Conservation (phyloP, 2,797 vertebrate species). For the Thamnophis elegans region DNA sequence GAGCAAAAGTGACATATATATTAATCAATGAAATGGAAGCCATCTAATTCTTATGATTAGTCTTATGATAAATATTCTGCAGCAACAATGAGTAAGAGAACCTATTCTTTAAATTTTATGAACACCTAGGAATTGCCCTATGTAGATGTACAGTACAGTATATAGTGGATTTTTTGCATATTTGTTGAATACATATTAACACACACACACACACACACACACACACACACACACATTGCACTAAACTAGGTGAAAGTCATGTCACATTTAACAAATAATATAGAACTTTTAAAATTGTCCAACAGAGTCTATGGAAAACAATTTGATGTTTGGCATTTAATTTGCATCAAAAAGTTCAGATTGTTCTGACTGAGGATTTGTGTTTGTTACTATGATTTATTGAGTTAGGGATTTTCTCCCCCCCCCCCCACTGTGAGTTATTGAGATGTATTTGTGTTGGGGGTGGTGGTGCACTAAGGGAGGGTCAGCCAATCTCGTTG, state of each 20-base stretch:
- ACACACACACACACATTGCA: not conserved
- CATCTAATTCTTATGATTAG: conserved; percentile 1
- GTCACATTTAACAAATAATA: not conserved
- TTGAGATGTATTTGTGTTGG: too few species aligned
- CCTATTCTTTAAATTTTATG: not conserved
- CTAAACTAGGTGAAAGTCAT: not conserved
- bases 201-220: not conserved
- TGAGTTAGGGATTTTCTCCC: too few species aligned
- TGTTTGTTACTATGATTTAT: too few species aligned
- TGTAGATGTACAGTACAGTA: not conserved
- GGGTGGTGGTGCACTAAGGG: too few species aligned
- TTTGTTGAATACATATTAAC: not conserved
- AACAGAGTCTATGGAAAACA: not conserved
- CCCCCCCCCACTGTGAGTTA: too few species aligned
- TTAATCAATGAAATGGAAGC: conserved; percentile 11
- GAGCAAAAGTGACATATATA: not conserved
- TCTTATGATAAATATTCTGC: not conserved
- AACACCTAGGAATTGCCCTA: not conserved
- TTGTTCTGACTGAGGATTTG: not conserved
- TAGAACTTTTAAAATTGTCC: not conserved
- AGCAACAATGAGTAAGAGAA: not conserved
- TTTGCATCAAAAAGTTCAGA: not conserved
- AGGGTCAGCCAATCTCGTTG: too few species aligned
- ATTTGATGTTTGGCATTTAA: not conserved
- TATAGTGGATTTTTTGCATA: not conserved